These are phyloP conservation scores for Acrocephalus arundinaceus DNA, from an alignment of 2,113 vertebrate species.

Conservation along the genomic window DNA sequence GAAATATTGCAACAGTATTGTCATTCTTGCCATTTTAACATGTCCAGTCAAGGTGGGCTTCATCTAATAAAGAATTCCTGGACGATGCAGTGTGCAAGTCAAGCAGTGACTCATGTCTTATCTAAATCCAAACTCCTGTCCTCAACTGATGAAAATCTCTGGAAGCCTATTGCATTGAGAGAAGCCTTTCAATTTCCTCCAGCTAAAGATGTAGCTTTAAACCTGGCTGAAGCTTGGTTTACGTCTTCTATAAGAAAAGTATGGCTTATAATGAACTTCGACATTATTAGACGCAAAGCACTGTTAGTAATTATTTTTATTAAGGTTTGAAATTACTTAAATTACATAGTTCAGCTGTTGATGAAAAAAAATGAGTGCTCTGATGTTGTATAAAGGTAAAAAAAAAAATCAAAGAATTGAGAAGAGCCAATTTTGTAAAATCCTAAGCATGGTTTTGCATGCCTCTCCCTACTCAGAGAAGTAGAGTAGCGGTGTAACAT, in stretches of 20 bases:
- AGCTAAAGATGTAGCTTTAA: neutral
- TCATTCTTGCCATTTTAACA: neutral
- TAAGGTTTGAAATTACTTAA: neutral
- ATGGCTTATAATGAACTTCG: neutral
- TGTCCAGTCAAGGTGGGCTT: neutral
- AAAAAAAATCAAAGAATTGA: neutral
- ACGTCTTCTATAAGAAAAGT: neutral
- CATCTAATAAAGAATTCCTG: neutral
- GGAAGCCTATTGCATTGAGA: neutral
- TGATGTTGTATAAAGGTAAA: neutral
- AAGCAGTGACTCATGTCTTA: neutral
- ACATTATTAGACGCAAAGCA: neutral
- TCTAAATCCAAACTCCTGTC: neutral
- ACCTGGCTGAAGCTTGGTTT: neutral
- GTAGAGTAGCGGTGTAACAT: neutral
- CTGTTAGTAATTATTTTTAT: neutral
- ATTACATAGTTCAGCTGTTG: neutral
- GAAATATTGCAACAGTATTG: neutral
- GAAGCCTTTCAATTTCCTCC: neutral
- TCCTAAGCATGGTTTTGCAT: neutral
- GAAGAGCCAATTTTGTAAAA: neutral
- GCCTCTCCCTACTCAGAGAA: neutral
- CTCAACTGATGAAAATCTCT: neutral
- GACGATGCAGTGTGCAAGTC: neutral
- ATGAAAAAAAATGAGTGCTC: neutral